Base-by-base conservation (phyloP, 2,888 invertebrate genomes). In the Gnatocerus cornutus region DNA sequence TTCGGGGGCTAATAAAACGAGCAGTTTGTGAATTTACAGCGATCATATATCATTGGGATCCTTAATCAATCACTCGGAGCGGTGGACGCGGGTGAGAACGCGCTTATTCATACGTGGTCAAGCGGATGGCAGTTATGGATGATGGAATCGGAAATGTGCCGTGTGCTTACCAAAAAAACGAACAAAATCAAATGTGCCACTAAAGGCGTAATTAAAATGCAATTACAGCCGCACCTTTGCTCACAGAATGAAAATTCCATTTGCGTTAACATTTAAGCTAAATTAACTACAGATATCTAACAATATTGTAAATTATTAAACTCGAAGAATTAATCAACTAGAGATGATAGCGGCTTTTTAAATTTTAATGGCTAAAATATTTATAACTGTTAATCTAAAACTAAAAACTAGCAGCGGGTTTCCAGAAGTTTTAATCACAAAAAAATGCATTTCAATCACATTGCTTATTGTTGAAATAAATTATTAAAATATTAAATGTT, bases 61-160 rank as follows among this genome's bases (percentile, higher is more conserved):
- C 76, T 80, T 77, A 77, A 79, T 80, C 79, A 79, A 80, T 79
- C 79, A 79, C 77, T 70, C 72, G 70, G 65, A n/a, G 30, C 63
- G 41, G 61, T 53, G 68, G 71, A 72, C 68, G 62, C 68, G 69
- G 70, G 66, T 64, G 74, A 74, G 68, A 73, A 74, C 75, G 73
- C 74, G 75, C 80, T 71, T 78, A 78, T 82, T 81, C 78, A 80
- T 78, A 79, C 78, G 80, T 81, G 81, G 80, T 79, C 81, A 79
- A 81, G 77, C 80, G 80, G 78, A 76, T 80, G 80, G 80, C 79
- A 79, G 79, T 79, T 79, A 79, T 78, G 78, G 79, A 80, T 80
- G 78, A 76, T 74, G 73, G 70, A 73, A 67, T 71, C 71, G 59
- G 52, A 52, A 67, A 67, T 59, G 66, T 52, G 48, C 59, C 59